Evolutionary conservation across 2,888 invertebrate species (phyloP).

Genomic region (Megastigmus dorsalis): DNA sequence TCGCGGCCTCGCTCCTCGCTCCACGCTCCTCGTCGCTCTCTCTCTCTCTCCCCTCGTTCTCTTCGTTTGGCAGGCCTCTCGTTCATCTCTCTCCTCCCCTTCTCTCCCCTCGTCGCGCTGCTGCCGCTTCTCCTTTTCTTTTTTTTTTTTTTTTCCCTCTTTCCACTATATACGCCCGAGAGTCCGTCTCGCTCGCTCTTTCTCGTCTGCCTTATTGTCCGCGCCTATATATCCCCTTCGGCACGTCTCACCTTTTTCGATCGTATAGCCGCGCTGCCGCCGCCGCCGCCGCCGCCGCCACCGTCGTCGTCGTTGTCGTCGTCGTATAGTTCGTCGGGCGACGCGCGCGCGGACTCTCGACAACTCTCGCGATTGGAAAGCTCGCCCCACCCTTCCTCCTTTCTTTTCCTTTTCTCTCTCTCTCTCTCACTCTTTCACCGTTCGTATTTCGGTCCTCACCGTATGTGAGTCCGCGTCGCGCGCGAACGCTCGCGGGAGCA

Average conservation of each 20-base stretch:
- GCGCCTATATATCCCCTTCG: constrained; percentile 64
- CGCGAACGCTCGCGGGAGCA: background rate
- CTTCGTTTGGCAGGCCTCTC: constrained; percentile 32
- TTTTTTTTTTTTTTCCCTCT: background rate
- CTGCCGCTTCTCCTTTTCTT: background rate
- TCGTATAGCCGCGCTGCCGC: constrained; percentile 56
- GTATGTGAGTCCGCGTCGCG: background rate
- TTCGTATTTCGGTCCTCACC: constrained; percentile 34
- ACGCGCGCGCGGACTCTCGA: constrained; percentile 1
- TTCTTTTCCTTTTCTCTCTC: background rate
- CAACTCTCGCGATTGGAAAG: constrained; percentile 45
- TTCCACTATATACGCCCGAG: constrained; percentile 29
- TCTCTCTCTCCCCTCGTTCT: constrained; percentile 11
- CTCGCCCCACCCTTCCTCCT: background rate
- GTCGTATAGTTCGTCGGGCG: background rate
- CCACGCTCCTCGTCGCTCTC: background rate
- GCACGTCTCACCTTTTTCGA: constrained; percentile 69
- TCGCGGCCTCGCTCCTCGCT: constrained; percentile 57
- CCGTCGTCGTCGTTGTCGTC: background rate
- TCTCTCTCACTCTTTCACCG: background rate
- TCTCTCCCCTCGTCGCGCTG: background rate
- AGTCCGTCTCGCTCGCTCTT: constrained; percentile 47
- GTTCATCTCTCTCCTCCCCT: background rate
- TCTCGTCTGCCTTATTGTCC: constrained; percentile 64
- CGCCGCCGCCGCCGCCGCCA: constrained; percentile 12